Base-by-base conservation (phyloP, 37 sponge, comb jelly and placozoan genomes). In the Petrosia ficiformis region DNA sequence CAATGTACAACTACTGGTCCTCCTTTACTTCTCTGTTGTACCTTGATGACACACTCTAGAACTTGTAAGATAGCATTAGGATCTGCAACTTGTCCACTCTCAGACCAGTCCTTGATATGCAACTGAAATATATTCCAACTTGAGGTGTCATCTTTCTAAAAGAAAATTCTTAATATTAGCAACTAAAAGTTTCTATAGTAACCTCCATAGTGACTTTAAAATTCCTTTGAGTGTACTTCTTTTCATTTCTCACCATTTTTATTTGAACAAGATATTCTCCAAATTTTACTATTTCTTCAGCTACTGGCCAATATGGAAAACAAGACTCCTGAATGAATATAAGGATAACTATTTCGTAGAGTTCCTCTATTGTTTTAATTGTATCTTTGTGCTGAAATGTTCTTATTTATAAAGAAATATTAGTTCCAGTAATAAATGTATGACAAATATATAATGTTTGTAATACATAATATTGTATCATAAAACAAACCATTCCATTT, bases 291-390 rank as follows among this genome's bases (percentile, higher is more conserved):
- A 54, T 19, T 2, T 83, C 92, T 24, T 61, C 63, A 60, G 3
- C 28, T 0, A 67, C 66, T n/a, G 90, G 83, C 94, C 94, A 93
- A 82, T 93, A 93, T 64, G 77, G 75, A 32, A 33, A 59, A 41
- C 89, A 80, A 63, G 72, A 59, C 52, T 89, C 77, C 85, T 89
- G 60, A 19, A 71, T 22, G 25, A 5, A n/a, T n/a, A n/a, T 26
- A 5, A 61, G n/a, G n/a, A n/a, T n/a, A n/a, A n/a, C n/a, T n/a
- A n/a, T n/a, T n/a, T n/a, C n/a, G n/a, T n/a, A n/a, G n/a, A n/a
- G n/a, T n/a, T n/a, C n/a, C n/a, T n/a, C n/a, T n/a, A n/a, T n/a
- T n/a, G n/a, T n/a, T n/a, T n/a, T n/a, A n/a, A n/a, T n/a, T n/a
- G n/a, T n/a, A n/a, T n/a, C n/a, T n/a, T n/a, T n/a, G n/a, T n/a